phyloP scores from a whole-genome alignment of 2,113 vertebrate species.

The Oryzias woworae region DNA sequence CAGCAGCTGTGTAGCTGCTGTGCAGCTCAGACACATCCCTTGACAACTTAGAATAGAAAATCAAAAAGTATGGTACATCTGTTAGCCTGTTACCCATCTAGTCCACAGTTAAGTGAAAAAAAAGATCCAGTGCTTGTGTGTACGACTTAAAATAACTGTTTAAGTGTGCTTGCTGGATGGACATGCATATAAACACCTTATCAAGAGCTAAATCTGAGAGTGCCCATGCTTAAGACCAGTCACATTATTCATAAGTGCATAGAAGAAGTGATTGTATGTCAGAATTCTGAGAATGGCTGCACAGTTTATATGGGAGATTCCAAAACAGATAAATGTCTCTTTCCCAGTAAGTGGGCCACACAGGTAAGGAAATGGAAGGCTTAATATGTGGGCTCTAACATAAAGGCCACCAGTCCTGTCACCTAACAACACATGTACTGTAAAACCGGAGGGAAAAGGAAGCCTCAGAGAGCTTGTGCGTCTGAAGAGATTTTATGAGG shows the following conservation, averaged over 20 bases:
- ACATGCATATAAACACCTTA: constrained; percentile 14
- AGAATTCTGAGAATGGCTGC: constrained; percentile 45
- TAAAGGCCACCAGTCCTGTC: constrained; percentile 48
- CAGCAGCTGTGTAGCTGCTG: no score
- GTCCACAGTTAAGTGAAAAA: constrained; percentile 20
- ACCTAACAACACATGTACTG: constrained; percentile 60
- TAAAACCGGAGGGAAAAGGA: constrained; percentile 63
- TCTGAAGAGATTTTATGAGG: constrained; percentile 55
- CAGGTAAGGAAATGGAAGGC: constrained; percentile 61
- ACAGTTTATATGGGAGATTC: constrained; percentile 62
- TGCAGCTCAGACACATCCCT: constrained; percentile 44
- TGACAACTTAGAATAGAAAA: constrained; percentile 69
- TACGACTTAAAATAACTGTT: not conserved
- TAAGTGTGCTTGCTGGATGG: no score
- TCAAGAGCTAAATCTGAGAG: not conserved
- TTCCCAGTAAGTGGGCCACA: constrained; percentile 52
- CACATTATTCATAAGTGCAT: constrained; percentile 39
- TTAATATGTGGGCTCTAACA: constrained; percentile 58
- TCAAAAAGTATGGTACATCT: constrained; percentile 36
- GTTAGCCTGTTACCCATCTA: constrained; percentile 53
- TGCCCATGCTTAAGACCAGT: constrained; percentile 9
- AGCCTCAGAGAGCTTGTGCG: constrained; percentile 40
- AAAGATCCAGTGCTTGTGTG: constrained; percentile 10
- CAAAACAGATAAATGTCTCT: constrained; percentile 64
- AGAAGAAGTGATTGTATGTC: constrained; percentile 52